phyloP scores from a whole-genome alignment of 2,888 invertebrate genomes.

The Nemapogon koenigi region DNA sequence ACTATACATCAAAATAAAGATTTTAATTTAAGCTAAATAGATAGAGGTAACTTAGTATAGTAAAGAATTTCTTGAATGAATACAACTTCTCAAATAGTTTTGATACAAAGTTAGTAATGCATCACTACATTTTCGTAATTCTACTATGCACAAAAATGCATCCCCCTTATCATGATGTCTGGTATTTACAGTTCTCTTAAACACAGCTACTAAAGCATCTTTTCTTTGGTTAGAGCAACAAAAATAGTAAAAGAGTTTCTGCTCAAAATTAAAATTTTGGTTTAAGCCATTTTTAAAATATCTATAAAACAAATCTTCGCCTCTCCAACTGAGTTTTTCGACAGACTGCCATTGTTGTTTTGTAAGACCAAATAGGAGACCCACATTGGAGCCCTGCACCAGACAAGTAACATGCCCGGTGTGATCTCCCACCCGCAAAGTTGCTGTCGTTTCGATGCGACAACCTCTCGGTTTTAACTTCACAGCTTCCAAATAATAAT shows the following conservation, averaged over 20 bases:
- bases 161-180: constrained; percentile 40
- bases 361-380: constrained; percentile 39
- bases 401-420: constrained; percentile 44
- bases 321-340: constrained; percentile 33
- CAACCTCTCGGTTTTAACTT: constrained; percentile 36
- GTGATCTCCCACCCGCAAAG: constrained; percentile 38
- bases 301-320: constrained; percentile 49
- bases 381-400: constrained; percentile 34
- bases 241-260: constrained; percentile 53
- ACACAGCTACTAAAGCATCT: constrained; percentile 35
- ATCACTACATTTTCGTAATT: constrained; percentile 34
- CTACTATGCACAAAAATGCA: constrained; percentile 38
- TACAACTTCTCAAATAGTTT: constrained; percentile 24
- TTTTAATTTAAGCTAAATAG: no score
- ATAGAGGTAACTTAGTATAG: no score
- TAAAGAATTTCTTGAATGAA: no score
- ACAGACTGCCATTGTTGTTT: constrained; percentile 39
- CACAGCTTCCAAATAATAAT: constrained; percentile 49
- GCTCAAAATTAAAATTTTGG: constrained; percentile 33
- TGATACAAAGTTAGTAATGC: constrained; percentile 34
- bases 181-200: constrained; percentile 34
- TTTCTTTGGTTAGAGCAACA: constrained; percentile 38
- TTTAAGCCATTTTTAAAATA: constrained; percentile 47
- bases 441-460: constrained; percentile 31
- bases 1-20: no score